These are phyloP conservation scores for Athrips mouffetella DNA, from an alignment of 2,888 invertebrate species.

Conservation along the genomic window DNA sequence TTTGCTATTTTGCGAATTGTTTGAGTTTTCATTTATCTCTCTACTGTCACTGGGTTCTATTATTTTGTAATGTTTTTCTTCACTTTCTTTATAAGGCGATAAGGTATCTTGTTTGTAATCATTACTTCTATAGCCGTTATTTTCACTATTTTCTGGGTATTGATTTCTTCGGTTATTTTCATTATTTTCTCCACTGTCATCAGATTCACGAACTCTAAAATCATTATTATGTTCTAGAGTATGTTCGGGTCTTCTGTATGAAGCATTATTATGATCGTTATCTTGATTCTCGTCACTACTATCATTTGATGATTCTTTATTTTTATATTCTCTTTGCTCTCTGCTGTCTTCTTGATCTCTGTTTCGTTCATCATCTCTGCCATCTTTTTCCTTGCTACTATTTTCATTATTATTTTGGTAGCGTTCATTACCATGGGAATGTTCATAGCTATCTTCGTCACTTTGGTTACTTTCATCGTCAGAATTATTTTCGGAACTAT, in stretches of 20 bases:
- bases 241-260: background rate
- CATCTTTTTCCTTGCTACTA: background rate
- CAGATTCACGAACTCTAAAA: background rate
- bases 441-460: background rate
- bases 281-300: background rate
- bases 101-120: background rate
- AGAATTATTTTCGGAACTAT: background rate
- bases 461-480: constrained; percentile 1
- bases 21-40: background rate
- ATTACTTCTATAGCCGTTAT: background rate
- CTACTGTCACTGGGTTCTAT: background rate
- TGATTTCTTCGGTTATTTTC: background rate
- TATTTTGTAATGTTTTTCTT: no score
- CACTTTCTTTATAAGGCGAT: no score
- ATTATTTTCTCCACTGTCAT: background rate
- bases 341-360: background rate
- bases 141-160: constrained; percentile 3
- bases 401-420: background rate
- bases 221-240: background rate
- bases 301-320: background rate
- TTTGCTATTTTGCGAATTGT: background rate
- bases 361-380: background rate
- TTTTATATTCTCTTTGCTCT: background rate
- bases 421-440: background rate
- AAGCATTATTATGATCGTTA: background rate